Base-by-base conservation (phyloP, 2,113 vertebrate genomes). In the Pollimyrus isidori region DNA sequence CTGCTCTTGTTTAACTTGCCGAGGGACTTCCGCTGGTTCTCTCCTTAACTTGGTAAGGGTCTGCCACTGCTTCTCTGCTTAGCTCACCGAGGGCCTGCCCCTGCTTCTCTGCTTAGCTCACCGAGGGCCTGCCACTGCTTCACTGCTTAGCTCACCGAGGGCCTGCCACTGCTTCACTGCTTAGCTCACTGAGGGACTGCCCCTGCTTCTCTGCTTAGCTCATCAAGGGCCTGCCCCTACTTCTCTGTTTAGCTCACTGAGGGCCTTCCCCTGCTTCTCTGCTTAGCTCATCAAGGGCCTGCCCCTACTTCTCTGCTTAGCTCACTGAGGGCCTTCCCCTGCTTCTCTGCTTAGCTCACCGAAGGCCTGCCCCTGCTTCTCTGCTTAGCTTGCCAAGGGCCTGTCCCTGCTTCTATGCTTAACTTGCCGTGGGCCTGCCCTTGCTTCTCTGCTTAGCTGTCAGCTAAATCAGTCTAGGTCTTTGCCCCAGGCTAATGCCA, bases 171-270 rank as follows among this genome's bases (percentile, higher is more conserved):
- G 0, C 52, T 53, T 53, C 52, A 1, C 52, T 53, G 15, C 7
- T 83, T 45, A 46, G 80, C 42, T 83, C 50, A 4, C 50, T 0
- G 50, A 1, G 3, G 39, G 2, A 13, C 50, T 52, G 50, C 3
- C 50, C 0, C 50, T 52, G 50, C 0, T 17, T 52, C 50, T 4
- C 50, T 4, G 15, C 15, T 52, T 52, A 52, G 50, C 50, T 52
- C 50, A 0, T 15, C 0, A 1, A 4, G 15, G 15, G 49, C 49
- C 49, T 50, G 49, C 3, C 49, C 0, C 49, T 50, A 0, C 49
- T 15, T 50, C 49, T 3, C 49, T 50, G 49, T 3, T 50, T 50
- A 50, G 49, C 49, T 50, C 3, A 0, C 49, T 0, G 2, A 3
- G 49, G 49, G 49, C 69, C 23, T 35, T 11, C 69, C 69, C 0